Evolutionary conservation across 1,140 invertebrate species (phyloP).

Genomic region (Aphelenchoides besseyi): DNA sequence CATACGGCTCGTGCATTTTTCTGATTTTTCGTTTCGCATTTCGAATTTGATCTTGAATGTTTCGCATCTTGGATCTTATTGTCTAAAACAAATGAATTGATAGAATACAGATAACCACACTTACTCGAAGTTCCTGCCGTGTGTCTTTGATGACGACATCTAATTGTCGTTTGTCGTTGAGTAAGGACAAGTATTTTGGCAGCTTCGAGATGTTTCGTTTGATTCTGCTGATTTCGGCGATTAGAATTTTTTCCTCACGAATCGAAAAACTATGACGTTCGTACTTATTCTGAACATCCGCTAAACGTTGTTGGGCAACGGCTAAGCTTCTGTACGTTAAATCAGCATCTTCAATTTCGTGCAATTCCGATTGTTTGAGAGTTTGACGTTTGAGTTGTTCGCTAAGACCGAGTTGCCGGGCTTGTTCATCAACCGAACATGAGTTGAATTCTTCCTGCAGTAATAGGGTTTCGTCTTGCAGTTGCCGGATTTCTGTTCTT

Average conservation of each 20-base stretch:
- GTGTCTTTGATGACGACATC: slow-evolving; percentile 23
- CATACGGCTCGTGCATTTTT: slow-evolving; percentile 5
- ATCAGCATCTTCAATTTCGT: slow-evolving; percentile 28
- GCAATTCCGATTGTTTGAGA: slow-evolving; percentile 22
- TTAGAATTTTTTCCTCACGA: slow-evolving; percentile 27
- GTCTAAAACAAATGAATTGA: slow-evolving; percentile 19
- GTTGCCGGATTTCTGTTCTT: slow-evolving; percentile 18
- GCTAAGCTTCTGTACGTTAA: slow-evolving; percentile 22
- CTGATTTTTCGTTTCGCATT: not conserved
- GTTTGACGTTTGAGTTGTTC: not conserved
- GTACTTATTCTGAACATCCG: slow-evolving; percentile 13
- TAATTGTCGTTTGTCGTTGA: slow-evolving; percentile 19
- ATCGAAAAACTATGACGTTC: slow-evolving; percentile 22
- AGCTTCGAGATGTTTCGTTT: slow-evolving; percentile 31
- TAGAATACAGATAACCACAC: not conserved
- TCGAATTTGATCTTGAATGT: not conserved
- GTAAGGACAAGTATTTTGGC: slow-evolving; percentile 21
- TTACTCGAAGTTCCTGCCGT: slow-evolving; percentile 27
- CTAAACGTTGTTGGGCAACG: slow-evolving; percentile 19
- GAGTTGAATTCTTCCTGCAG: not conserved
- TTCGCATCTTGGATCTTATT: slow-evolving; percentile 13
- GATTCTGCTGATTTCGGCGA: slow-evolving; percentile 25
- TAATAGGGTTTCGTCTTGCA: slow-evolving; percentile 19
- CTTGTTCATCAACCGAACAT: not conserved
- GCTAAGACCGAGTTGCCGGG: not conserved